A percentile compares a stretch with the other conserved stretches of the same genome.
These are phyloP conservation scores for rat (Rattus norvegicus) DNA, from an alignment of 2,113 vertebrate species.

Conservation along the genomic window DNA sequence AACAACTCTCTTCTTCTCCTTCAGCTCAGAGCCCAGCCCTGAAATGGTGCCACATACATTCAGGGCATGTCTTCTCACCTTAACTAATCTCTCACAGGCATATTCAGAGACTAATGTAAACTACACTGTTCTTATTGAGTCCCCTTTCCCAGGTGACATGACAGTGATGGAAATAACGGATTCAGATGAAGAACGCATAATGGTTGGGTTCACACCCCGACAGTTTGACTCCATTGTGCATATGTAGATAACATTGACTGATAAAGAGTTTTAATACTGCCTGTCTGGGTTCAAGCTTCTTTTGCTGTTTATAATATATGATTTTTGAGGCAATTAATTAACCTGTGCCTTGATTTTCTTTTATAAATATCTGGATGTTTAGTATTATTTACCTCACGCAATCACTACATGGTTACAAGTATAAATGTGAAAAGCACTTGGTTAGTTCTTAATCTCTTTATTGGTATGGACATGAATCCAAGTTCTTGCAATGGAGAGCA, in stretches of 20 bases:
- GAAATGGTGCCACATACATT: not conserved
- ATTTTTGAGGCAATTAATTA: not conserved
- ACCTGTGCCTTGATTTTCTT: not conserved
- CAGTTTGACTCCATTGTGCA: not conserved
- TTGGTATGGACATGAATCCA: not conserved
- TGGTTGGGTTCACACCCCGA: not conserved
- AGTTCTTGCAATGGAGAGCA: slow-evolving; percentile 3
- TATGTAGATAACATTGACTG: not conserved
- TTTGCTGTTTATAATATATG: not conserved
- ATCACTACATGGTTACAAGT: not conserved
- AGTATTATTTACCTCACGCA: not conserved
- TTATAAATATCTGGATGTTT: slow-evolving; percentile 27
- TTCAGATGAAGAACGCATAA: not conserved
- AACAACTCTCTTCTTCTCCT: not conserved
- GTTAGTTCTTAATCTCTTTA: slow-evolving; percentile 26
- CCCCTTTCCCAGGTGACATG: not conserved
- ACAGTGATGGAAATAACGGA: not conserved
- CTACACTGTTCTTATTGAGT: not conserved
- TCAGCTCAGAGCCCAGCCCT: not conserved
- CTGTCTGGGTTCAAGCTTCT: not conserved
- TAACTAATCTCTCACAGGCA: not conserved
- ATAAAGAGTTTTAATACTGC: not conserved
- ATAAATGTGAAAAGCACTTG: not conserved
- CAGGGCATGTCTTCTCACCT: no score
- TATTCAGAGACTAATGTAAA: not conserved